Evolutionary conservation across 92 coral and sea anemone genomes (phyloP), one percentile per base, ranked within the genome.

Genomic region (Metridium senile): DNA sequence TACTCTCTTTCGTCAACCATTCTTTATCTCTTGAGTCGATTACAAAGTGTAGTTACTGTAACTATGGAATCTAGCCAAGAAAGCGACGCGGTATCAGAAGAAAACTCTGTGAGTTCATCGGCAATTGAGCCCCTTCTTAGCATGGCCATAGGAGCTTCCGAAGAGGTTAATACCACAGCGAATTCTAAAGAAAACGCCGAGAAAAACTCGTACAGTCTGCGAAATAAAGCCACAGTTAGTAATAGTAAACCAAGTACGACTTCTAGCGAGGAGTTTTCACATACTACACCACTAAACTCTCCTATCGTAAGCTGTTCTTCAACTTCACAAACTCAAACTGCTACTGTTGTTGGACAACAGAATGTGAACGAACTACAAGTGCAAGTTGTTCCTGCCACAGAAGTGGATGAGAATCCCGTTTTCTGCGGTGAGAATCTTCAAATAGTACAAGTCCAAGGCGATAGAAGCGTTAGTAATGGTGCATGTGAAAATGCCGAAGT

Each of bases 131-230:
- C 82, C 9, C 33, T 77, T 20, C 67, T 77, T 10, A 77, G 80
- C 6, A 82, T 91, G 34, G 86, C 86, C 30, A 71, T 91, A 19
- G 97, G 93, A 20, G 97, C 97, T 33, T 91, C 90, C 33, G 97
- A 88, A 72, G 97, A 91, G 56, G 88, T 88, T 32, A 90, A 85
- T 67, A 82, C 97, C 25, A 83, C 88, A 10, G 4, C 82, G 25
- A 33, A 45, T 33, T 58, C 67, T 31, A 72, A 63, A 69, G 74
- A 61, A 57, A 77, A 35, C 64, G 25, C 64, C 20, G 72, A 63
- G 1, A 54, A 63, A 30, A 77, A 56, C 28, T 53, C 75, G 7
- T 63, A 65, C 53, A 20, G 32, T 26, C 82, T 77, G 9, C 61
- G 74, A 77, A 67, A 49, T 53, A 67, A 56, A 31, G 33, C 51